These are phyloP conservation scores for Cheilosia variabilis DNA, from an alignment of 2,888 invertebrate species.

Conservation along the genomic window DNA sequence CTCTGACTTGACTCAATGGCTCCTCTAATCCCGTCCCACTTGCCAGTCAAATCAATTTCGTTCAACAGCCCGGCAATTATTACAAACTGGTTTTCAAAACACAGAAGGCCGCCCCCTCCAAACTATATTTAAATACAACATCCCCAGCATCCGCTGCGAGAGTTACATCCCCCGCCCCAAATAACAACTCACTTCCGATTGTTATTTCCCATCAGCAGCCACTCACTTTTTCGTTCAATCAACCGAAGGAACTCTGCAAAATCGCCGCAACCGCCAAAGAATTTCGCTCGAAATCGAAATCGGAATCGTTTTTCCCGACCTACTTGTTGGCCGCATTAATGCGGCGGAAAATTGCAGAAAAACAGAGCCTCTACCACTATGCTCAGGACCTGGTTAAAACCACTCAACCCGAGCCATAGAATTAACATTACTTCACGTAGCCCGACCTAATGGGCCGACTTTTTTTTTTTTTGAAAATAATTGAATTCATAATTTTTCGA, in stretches of 20 bases:
- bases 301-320: constrained; percentile 61
- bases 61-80: constrained; percentile 53
- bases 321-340: constrained; percentile 48
- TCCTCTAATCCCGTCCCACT: constrained; percentile 34
- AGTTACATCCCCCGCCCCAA: constrained; percentile 33
- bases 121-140: constrained; percentile 18
- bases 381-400: constrained; percentile 57
- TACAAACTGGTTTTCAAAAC: constrained; percentile 55
- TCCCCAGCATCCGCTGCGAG: constrained; percentile 25
- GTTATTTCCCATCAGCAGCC: constrained; percentile 13
- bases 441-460: constrained; percentile 55
- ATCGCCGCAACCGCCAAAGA: constrained; percentile 58
- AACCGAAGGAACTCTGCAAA: constrained; percentile 58
- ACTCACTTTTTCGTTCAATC: constrained; percentile 60
- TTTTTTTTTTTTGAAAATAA: constrained; percentile 48
- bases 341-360: constrained; percentile 68
- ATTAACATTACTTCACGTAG: constrained; percentile 71
- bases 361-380: constrained; percentile 9
- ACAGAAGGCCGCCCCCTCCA: constrained; percentile 12
- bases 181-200: constrained; percentile 70
- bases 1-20: constrained; percentile 13
- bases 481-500: constrained; percentile 74
- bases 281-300: constrained; percentile 39
- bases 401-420: constrained; percentile 38
- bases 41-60: constrained; percentile 61